Base-by-base conservation (phyloP, 1,140 invertebrate species). In the Himalopsyche phryganea region DNA sequence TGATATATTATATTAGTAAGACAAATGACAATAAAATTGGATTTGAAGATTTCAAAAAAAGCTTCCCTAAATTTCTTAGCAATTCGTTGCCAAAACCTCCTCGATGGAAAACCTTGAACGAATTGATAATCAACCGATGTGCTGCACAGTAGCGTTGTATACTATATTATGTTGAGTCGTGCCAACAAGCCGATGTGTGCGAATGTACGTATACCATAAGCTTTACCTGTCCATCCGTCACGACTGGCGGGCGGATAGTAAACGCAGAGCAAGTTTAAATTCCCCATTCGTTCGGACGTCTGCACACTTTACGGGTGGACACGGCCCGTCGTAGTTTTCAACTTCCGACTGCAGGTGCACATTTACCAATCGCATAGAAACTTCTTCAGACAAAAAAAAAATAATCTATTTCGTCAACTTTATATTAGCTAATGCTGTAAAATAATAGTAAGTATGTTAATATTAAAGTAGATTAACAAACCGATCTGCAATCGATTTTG, bases 91-190 rank as follows among this genome's bases (percentile, higher is more conserved):
- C 28, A 33, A 56, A 59, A 58, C 38, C 61, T 56, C 56, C 56
- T 62, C 55, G 50, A 50, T 44, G 44, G 56, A 40, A 48, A 63
- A 63, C 58, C 55, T 62, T 54, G 50, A 38, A 35, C 40, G 61
- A 59, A 63, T 59, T 63, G 61, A 63, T 63, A 59, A 56, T 63
- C 61, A 63, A 63, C 61, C 58, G 44, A 63, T 48, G 13, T 17
- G 55, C 28, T 20, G 48, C 42, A 28, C 50, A 9, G 23, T 28
- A 28, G n/a, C n/a, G n/a, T n/a, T n/a, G n/a, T n/a, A n/a, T n/a
- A n/a, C n/a, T n/a, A n/a, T n/a, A n/a, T n/a, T n/a, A n/a, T n/a
- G n/a, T n/a, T n/a, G n/a, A n/a, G n/a, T n/a, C 23, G 23, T 28
- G n/a, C 23, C 23, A 28, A 28, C 23, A 5, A 28, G 9, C 23